Conservation (phyloP, 2,888 invertebrate species). For the Callinectes sapidus region DNA sequence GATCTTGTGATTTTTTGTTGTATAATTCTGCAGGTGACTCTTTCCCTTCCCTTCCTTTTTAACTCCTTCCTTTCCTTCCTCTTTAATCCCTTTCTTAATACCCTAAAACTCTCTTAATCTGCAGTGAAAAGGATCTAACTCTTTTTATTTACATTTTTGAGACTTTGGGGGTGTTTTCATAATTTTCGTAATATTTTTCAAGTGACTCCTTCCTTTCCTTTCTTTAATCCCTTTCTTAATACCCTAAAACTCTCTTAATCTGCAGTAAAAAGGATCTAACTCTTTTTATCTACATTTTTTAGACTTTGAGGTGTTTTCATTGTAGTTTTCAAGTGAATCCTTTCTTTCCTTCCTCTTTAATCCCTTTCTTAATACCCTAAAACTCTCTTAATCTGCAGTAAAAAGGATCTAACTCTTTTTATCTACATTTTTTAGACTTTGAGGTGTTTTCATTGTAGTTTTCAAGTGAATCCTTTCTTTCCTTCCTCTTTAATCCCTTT, state of each 20-base stretch:
- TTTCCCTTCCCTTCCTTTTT: background rate
- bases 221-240: too few species aligned
- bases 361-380: too few species aligned
- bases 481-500: too few species aligned
- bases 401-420: too few species aligned
- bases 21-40: background rate
- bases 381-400: too few species aligned
- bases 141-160: background rate
- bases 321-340: too few species aligned
- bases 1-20: background rate
- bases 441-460: too few species aligned
- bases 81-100: background rate
- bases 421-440: background rate
- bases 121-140: background rate
- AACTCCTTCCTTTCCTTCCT: background rate
- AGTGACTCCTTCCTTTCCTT: too few species aligned
- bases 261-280: too few species aligned
- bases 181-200: too few species aligned
- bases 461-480: background rate
- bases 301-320: background rate
- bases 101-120: background rate
- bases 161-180: background rate
- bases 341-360: too few species aligned
- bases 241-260: too few species aligned
- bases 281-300: background rate